Base-by-base conservation (phyloP, 2,888 invertebrate genomes). In the Boloria euphrosyne region DNA sequence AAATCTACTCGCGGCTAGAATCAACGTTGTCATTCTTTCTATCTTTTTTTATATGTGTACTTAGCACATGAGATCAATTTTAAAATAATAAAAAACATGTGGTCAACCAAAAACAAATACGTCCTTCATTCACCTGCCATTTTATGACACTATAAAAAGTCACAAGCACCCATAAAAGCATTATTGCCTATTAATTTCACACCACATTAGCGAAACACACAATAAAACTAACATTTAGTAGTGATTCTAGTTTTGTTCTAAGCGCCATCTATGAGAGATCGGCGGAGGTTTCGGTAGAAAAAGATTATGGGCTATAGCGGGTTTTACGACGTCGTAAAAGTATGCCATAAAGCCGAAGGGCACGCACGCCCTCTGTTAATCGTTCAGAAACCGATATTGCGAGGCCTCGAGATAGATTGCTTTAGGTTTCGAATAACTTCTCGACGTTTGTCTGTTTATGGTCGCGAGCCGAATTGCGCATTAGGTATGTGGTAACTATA, bases 111-210 rank as follows among this genome's bases (percentile, higher is more conserved):
- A 87, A 89, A 89, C 87, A 89, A 90, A 89, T 83, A 86, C 66
- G 66, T 55, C 65, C 83, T 80, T 78, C 76, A 81, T 82, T 82
- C 86, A 87, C 89, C 89, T 88, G 86, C 80, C 77, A 75, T 80
- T 90, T 91, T 89, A 90, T 86, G 85, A 76, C 82, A 82, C 87
- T 80, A 91, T 91, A 90, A 92, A 92, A 81, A 81, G 75, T 80
- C 81, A 84, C 82, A 86, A 89, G 90, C 83, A 85, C 84, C 90
- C 87, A 90, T 92, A 91, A 92, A 91, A 83, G 86, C 84, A 90
- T 91, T 91, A 92, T 89, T 87, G 87, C 90, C 92, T 91, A 92
- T 92, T 91, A 91, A 92, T 92, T 91, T 92, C 89, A 91, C 92
- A 92, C 90, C 89, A 86, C 89, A 92, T 92, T 92, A 91, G 92